Conservation (phyloP, 2,113 vertebrate species). For the Hippopotamus amphibius region DNA sequence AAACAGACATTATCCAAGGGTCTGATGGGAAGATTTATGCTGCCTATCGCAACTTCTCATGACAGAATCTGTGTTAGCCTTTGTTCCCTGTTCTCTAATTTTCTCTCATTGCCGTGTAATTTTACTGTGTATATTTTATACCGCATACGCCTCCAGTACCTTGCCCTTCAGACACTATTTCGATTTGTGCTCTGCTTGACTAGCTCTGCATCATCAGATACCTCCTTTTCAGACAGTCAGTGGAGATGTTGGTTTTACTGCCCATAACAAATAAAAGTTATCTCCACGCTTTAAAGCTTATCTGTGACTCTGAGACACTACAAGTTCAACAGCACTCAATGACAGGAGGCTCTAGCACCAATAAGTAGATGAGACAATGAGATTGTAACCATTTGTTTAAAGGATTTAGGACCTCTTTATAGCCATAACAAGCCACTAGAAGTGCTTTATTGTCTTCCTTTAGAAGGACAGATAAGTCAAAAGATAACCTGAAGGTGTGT, state of each 20-base stretch:
- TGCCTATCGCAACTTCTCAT: background rate
- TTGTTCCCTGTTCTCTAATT: slow-evolving; percentile 81
- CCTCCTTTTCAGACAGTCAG: slow-evolving; percentile 83
- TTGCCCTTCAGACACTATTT: slow-evolving; percentile 86
- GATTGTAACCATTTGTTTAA: slow-evolving; percentile 88
- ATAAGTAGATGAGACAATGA: slow-evolving; percentile 88
- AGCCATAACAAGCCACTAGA: slow-evolving; percentile 76
- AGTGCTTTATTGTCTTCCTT: slow-evolving; percentile 83
- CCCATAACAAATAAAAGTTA: slow-evolving; percentile 88
- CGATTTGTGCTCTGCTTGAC: slow-evolving; percentile 85
- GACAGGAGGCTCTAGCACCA: slow-evolving; percentile 80
- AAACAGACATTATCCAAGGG: background rate
- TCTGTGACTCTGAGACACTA: slow-evolving; percentile 82
- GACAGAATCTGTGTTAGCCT: slow-evolving; percentile 61
- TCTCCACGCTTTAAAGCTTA: slow-evolving; percentile 86
- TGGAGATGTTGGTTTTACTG: slow-evolving; percentile 86
- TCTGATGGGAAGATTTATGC: background rate
- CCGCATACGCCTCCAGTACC: slow-evolving; percentile 64
- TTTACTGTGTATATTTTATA: slow-evolving; percentile 81
- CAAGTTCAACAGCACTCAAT: slow-evolving; percentile 83
- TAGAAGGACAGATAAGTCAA: slow-evolving; percentile 84
- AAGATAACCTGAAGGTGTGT: slow-evolving; percentile 73
- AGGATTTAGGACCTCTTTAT: slow-evolving; percentile 86
- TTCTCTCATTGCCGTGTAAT: slow-evolving; percentile 76
- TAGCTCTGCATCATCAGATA: slow-evolving; percentile 76